A percentile compares a stretch with the other conserved stretches of the same genome.
phyloP scores from a whole-genome alignment of 2,797 vertebrate species.

The Urocyon cinereoargenteus region DNA sequence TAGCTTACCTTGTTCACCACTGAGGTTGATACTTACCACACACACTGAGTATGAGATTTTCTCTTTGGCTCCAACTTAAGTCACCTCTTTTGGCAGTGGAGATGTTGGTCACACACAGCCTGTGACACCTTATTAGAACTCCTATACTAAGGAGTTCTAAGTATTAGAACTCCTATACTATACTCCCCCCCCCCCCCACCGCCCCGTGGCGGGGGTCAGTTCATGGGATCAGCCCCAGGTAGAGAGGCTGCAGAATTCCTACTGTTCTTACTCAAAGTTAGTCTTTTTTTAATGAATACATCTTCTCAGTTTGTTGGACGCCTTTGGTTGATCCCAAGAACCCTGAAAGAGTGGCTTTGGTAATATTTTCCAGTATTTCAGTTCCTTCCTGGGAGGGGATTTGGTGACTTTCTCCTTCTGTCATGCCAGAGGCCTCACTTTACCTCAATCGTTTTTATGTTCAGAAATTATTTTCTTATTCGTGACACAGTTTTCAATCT shows the following conservation, averaged over 20 bases:
- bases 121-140: not conserved
- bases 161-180: not conserved
- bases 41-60: not conserved
- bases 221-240: not conserved
- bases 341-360: not conserved
- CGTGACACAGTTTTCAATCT: not conserved
- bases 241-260: not conserved
- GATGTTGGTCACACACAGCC: not conserved
- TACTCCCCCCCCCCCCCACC: too few relatives aligned
- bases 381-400: not conserved
- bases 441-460: not conserved
- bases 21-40: not conserved
- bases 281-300: not conserved
- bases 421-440: not conserved
- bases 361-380: not conserved
- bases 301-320: not conserved
- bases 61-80: not conserved
- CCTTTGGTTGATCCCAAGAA: not conserved
- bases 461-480: constrained; percentile 15
- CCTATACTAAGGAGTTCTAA: too few relatives aligned
- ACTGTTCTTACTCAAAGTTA: not conserved
- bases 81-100: not conserved
- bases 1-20: not conserved
- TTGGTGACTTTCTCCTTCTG: not conserved
- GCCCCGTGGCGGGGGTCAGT: too few relatives aligned